These are phyloP conservation scores for Plutomurus gul DNA, from an alignment of 1,140 invertebrate genomes.

Conservation along the genomic window DNA sequence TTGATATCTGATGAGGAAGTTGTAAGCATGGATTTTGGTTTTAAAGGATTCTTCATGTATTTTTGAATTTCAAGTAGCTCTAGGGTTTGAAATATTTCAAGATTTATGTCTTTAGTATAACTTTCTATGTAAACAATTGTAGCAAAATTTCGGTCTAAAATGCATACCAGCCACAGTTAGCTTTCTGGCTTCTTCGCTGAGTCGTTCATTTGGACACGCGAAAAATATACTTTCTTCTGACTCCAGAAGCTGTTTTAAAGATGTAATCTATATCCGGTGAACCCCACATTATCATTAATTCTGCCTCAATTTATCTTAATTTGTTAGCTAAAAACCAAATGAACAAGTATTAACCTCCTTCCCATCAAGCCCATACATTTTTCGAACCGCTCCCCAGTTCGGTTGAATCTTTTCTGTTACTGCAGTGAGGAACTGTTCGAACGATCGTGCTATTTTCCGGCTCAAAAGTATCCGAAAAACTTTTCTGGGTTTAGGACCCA, in stretches of 20 bases:
- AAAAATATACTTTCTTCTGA: conserved; percentile 86
- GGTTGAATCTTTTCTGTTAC: conserved; percentile 90
- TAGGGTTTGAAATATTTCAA: neutral
- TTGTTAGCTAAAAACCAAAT: neutral
- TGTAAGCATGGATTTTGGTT: neutral
- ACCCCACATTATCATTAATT: neutral
- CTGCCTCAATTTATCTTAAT: neutral
- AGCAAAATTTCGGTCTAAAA: neutral
- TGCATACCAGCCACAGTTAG: conserved; percentile 77
- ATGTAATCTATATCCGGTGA: conserved; percentile 62
- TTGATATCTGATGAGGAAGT: neutral
- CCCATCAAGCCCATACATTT: conserved; percentile 84
- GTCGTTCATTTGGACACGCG: conserved; percentile 86
- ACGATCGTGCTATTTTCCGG: conserved; percentile 88
- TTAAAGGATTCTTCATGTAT: neutral
- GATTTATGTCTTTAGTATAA: neutral
- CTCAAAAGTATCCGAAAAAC: conserved; percentile 87
- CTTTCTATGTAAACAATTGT: neutral
- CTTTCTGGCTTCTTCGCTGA: conserved; percentile 83
- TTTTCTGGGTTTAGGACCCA: conserved; percentile 89
- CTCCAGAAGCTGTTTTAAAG: conserved; percentile 83
- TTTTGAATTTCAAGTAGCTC: neutral
- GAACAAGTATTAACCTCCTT: conserved; percentile 66
- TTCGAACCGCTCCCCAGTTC: conserved; percentile 89
- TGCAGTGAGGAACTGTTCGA: conserved; percentile 88